Base-by-base conservation (phyloP, 1,140 invertebrate genomes). In the Aphidius gifuensis region DNA sequence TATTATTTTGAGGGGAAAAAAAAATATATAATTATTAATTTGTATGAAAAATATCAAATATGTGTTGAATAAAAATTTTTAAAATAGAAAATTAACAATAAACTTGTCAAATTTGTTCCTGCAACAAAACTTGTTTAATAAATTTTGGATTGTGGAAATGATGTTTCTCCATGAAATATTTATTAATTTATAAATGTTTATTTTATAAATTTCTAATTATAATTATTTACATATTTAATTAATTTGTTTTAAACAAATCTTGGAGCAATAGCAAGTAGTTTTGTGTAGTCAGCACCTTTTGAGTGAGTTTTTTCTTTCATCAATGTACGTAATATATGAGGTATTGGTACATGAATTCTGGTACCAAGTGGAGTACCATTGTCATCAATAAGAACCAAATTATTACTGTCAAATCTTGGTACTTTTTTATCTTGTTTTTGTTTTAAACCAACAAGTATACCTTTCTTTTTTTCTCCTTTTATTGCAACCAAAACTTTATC, bases 391-490 rank as follows among this genome's bases (percentile, higher is more conserved):
- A 99, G 79, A 2, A 99, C 96, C 62, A 99, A 76, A 81, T 99
- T 99, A 74, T 99, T 99, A 66, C 89, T 94, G 77, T 99, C 97
- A 81, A 94, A 97, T 72, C 90, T 91, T 0, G 97, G 97, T 43
- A 96, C 83, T 76, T 92, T 90, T 5, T 88, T 75, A 60, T 86
- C 85, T 74, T 97, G 93, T 60, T 86, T 87, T 73, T 94, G 89
- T 74, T 94, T 95, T 2, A 93, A 81, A 1, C 97, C 97, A 32
- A 99, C 96, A 53, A 99, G 83, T 64, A 96, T 92, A 4, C 90
- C 97, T 79, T 96, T 96, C 74, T 95, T 96, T 85, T 96, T 99
- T 75, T 98, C 90, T 39, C 97, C 97, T 79, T 92, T 94, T 66
- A 99, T 93, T 5, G 97, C 94, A n/a, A 99, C 88, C 68, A 99